Conservation (phyloP, 2,113 vertebrate genomes). For the Saimiri boliviensis region DNA sequence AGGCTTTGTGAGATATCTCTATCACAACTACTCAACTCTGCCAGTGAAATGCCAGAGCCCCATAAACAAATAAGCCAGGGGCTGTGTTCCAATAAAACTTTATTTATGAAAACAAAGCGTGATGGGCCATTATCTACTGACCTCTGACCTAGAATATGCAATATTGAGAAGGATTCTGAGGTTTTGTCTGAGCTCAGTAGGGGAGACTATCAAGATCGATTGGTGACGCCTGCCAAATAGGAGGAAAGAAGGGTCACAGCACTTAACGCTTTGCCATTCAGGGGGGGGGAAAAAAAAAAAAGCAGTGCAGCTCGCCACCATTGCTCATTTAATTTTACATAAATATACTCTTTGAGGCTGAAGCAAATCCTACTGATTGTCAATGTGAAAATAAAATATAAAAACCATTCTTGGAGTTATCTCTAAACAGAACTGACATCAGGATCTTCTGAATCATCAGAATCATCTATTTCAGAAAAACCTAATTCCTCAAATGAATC, state of each 20-base stretch:
- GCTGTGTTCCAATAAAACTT: constrained; percentile 3
- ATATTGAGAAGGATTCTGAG: neutral
- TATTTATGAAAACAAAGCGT: neutral
- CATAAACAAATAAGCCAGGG: neutral
- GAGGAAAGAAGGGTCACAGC: neutral
- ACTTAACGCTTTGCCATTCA: no score
- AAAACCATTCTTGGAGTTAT: no score
- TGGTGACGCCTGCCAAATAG: neutral
- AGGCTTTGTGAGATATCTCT: neutral
- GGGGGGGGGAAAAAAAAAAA: no score
- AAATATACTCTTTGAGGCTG: no score
- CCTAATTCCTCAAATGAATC: no score
- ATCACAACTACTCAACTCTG: neutral
- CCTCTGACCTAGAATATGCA: neutral
- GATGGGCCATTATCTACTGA: neutral
- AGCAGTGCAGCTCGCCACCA: no score
- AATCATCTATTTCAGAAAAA: no score
- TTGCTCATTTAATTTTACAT: no score
- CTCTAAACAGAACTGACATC: no score
- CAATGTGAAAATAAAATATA: no score
- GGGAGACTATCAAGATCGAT: neutral
- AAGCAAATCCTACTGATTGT: no score
- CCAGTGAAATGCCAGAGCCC: neutral
- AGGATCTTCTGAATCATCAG: no score
- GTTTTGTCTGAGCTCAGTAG: neutral